phyloP scores from a whole-genome alignment of 2,888 invertebrate genomes.

The Drosophila lutescens region DNA sequence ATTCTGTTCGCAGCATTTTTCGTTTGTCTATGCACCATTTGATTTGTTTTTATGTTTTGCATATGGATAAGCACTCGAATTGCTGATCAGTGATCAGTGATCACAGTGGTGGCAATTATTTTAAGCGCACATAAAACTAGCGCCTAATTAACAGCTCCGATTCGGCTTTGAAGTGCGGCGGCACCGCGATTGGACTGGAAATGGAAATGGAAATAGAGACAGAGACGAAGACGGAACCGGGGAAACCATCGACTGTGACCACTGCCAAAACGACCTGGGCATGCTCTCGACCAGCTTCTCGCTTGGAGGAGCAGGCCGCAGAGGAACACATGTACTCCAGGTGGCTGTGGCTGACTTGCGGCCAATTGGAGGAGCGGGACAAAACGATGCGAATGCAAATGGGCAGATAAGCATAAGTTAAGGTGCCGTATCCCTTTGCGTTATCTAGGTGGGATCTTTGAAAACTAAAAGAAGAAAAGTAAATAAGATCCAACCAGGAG shows the following conservation, averaged over 20 bases:
- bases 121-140: constrained; percentile 69
- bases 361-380: constrained; percentile 4
- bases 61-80: constrained; percentile 38
- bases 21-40: constrained; percentile 59
- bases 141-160: constrained; percentile 67
- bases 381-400: constrained; percentile 20
- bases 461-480: no score
- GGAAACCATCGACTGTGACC: constrained; percentile 37
- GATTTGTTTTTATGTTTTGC: constrained; percentile 32
- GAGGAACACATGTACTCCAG: constrained; percentile 5
- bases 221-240: constrained; percentile 22
- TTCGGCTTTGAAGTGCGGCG: constrained; percentile 69
- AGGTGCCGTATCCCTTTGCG: background rate
- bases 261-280: constrained; percentile 12
- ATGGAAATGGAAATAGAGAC: constrained; percentile 2
- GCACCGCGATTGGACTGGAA: constrained; percentile 26
- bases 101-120: constrained; percentile 69
- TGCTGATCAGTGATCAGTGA: constrained; percentile 30
- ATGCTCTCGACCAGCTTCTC: constrained; percentile 35
- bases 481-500: no score
- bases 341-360: background rate
- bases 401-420: background rate
- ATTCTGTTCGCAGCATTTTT: constrained; percentile 29
- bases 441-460: background rate
- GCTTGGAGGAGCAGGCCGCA: constrained; percentile 4